These are phyloP conservation scores for Dipodomys stephensi DNA, from an alignment of 2,113 vertebrate species.

Conservation along the genomic window DNA sequence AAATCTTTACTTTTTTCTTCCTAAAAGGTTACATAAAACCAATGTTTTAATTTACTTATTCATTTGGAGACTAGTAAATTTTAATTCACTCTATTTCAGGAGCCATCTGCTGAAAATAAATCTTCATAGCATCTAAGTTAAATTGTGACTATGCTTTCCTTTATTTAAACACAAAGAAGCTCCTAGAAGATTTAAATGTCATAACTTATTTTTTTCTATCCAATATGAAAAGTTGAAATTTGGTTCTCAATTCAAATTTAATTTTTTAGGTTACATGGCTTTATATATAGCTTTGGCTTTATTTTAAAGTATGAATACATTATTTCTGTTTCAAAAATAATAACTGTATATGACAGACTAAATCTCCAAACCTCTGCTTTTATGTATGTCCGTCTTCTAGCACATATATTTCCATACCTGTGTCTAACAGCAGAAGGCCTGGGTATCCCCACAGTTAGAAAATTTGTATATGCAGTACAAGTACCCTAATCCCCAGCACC, in stretches of 20 bases:
- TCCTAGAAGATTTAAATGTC: constrained; percentile 33
- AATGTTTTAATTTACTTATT: constrained; percentile 44
- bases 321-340: constrained; percentile 52
- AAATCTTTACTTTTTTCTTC: constrained; percentile 38
- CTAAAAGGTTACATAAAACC: constrained; percentile 44
- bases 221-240: constrained; percentile 34
- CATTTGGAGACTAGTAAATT: constrained; percentile 67
- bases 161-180: constrained; percentile 57
- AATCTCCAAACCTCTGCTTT: background rate
- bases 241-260: constrained; percentile 1
- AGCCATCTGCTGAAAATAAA: constrained; percentile 62
- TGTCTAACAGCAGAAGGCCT: background rate
- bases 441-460: background rate
- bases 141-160: constrained; percentile 38
- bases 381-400: background rate
- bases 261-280: background rate
- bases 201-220: constrained; percentile 29
- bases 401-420: background rate
- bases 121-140: constrained; percentile 41
- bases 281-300: background rate
- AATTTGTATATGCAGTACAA: background rate
- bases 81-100: constrained; percentile 63
- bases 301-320: constrained; percentile 8
- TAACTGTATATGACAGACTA: background rate
- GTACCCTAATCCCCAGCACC: background rate